Base-by-base conservation (phyloP, 2,888 invertebrate genomes). In the Caenorhabditis sulstoni region DNA sequence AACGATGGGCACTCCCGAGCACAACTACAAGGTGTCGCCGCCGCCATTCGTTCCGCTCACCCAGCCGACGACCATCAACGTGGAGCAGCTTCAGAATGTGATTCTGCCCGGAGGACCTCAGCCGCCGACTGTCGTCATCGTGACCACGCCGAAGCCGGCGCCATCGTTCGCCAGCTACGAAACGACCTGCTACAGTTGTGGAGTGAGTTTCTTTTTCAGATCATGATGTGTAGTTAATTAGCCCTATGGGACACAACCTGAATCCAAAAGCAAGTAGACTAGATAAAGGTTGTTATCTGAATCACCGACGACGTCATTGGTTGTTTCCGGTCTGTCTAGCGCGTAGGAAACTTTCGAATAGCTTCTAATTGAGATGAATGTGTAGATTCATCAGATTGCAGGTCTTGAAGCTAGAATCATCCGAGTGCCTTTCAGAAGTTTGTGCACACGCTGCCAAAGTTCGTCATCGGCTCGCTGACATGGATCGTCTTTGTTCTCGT, bases 1-100 rank as follows among this genome's bases (percentile, higher is more conserved):
- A 14, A 53, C 41, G 22, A 79, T 75, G 74, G 47, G 52, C 18
- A 47, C 45, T 12, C 65, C 74, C 1, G 79, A 79, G 45, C 74
- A 74, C 47, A 57, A 37, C 45, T 83, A 83, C 68, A 81, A 85
- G 76, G 81, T 85, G 4, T 83, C 83, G 0, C 85, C 85, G 9
- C 84, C 84, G 12, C 85, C 85, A 35, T 85, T 85, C 57, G 81
- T 81, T 14, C 85, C 85, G 3, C 78, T 85, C 18, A 78, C 83
- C 11, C 70, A 66, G 9, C 80, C 75, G 2, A 59, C 80, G 5
- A 59, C 71, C 11, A 75, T 79, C 16, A 59, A 79, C 20, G 73
- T 76, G 12, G 74, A 81, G 44, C 80, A 55, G 50, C 71, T 65
- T 11, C 78, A 65, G 52, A 74, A 73, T 18, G 73, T 68, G 39